A percentile compares a stretch with the other conserved stretches of the same genome.
Conservation (phyloP, 2,113 vertebrate species). For the Panthera tigris region DNA sequence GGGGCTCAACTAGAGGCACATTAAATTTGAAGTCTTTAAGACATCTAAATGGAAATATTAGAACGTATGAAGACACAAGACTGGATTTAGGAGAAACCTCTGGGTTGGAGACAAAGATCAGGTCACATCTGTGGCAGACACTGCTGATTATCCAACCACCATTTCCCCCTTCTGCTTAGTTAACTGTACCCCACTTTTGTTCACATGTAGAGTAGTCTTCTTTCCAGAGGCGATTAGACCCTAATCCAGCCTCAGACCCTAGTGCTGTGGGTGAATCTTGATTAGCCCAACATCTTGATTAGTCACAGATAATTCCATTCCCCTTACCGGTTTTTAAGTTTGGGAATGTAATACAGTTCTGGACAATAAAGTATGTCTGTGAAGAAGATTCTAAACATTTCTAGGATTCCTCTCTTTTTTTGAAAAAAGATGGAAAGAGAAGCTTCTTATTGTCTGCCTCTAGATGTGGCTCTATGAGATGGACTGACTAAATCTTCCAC, state of each 20-base stretch:
- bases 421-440: background rate
- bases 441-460: background rate
- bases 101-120: background rate
- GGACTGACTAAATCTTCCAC: background rate
- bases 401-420: background rate
- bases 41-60: background rate
- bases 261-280: background rate
- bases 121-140: background rate
- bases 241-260: too few species aligned
- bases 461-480: background rate
- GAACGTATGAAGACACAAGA: background rate
- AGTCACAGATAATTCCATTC: background rate
- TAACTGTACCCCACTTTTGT: background rate
- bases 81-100: background rate
- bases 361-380: background rate
- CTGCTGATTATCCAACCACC: background rate
- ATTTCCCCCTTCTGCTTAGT: background rate
- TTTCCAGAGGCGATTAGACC: background rate
- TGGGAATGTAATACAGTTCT: background rate
- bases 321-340: background rate
- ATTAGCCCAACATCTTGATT: background rate
- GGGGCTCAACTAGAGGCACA: background rate
- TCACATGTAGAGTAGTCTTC: rapidly evolving
- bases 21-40: background rate
- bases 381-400: background rate